These are phyloP conservation scores for Panzeria rudis DNA, from an alignment of 2,888 invertebrate genomes.

Conservation along the genomic window DNA sequence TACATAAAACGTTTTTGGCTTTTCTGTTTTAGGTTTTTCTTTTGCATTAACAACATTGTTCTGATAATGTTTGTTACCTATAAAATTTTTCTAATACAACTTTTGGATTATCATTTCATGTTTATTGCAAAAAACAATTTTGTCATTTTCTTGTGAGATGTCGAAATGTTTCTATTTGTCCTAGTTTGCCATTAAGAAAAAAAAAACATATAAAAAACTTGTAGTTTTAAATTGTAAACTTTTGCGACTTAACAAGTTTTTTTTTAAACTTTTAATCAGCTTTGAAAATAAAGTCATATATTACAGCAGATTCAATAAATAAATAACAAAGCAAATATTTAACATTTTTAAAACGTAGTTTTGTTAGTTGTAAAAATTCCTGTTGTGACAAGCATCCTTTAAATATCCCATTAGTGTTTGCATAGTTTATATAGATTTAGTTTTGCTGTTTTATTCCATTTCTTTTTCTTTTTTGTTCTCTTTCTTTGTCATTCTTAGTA, in stretches of 20 bases:
- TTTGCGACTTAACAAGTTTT: not conserved
- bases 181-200: not conserved
- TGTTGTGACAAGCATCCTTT: not conserved
- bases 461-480: not conserved
- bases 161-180: not conserved
- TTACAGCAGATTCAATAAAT: not conserved
- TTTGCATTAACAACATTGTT: not conserved
- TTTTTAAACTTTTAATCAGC: conserved; percentile 6
- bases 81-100: not conserved
- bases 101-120: not conserved
- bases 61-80: too few relatives aligned
- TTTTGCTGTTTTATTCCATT: not conserved
- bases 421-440: conserved; percentile 4
- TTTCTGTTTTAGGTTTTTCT: not conserved
- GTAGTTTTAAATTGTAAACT: not conserved
- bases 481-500: not conserved
- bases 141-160: not conserved
- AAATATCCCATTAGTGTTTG: conserved; percentile 9
- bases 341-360: not conserved
- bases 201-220: not conserved
- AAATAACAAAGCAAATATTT: not conserved
- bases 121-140: not conserved
- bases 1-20: not conserved
- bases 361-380: not conserved
- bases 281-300: not conserved